A percentile compares a stretch with the other conserved stretches of the same genome.
These are phyloP conservation scores for Patiria pectinifera DNA, from an alignment of 53 echinoderm and acorn worm genomes.

Conservation along the genomic window DNA sequence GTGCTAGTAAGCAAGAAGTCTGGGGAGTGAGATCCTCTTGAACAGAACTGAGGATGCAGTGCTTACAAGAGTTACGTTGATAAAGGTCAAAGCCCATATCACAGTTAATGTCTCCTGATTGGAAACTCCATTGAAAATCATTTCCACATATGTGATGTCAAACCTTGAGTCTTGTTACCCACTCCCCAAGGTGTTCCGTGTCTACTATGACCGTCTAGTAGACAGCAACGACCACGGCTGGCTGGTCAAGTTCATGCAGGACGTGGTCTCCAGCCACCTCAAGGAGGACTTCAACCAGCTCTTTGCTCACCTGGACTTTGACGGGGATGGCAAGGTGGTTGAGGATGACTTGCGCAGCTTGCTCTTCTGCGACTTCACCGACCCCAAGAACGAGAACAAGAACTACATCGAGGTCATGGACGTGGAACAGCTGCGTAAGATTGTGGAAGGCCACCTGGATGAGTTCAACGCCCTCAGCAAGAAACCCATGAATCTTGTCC, in stretches of 20 bases:
- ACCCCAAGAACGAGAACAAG: conserved; percentile 98
- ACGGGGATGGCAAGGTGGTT: conserved; percentile 83
- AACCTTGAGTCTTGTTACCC: no score
- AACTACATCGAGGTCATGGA: conserved; percentile 91
- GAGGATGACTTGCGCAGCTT: conserved; percentile 97
- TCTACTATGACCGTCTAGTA: conserved; percentile 97
- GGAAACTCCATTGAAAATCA: no score
- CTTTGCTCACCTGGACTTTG: conserved; percentile 84
- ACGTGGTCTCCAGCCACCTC: conserved; percentile 71
- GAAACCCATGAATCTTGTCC: conserved; percentile 97
- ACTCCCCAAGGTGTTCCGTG: conserved; percentile 82
- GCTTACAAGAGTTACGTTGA: no score
- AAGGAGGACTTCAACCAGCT: conserved; percentile 91
- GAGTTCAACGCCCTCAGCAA: conserved; percentile 98
- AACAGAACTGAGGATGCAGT: no score
- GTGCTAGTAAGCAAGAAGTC: no score
- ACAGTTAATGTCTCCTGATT: no score
- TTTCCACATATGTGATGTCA: no score
- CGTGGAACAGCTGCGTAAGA: conserved; percentile 82
- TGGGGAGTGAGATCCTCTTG: no score
- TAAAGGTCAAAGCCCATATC: no score
- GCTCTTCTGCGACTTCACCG: conserved; percentile 97
- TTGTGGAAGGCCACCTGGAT: conserved; percentile 93
- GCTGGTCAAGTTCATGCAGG: conserved; percentile 83
- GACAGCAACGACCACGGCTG: conserved; percentile 87